These are phyloP conservation scores for Cololabis saira DNA, from an alignment of 2,113 vertebrate species.

Conservation along the genomic window DNA sequence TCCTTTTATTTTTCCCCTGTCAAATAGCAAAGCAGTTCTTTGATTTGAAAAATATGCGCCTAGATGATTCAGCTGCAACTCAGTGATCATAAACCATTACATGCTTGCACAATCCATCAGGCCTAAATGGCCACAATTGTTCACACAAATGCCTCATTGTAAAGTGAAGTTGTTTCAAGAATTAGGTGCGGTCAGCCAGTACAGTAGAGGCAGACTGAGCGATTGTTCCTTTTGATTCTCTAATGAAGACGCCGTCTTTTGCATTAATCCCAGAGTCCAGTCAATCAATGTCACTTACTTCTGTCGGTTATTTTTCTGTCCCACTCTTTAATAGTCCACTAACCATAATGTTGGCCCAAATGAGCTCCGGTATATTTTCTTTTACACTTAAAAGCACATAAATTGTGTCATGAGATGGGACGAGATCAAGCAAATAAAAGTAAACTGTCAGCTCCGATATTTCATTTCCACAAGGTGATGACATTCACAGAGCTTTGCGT, in stretches of 20 bases:
- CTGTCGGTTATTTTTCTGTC: slow-evolving; percentile 1
- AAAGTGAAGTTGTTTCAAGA: slow-evolving; percentile 44
- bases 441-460: slow-evolving; percentile 32
- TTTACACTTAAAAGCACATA: slow-evolving; percentile 2
- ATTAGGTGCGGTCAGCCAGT: slow-evolving; percentile 63
- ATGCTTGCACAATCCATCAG: slow-evolving; percentile 53
- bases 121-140: slow-evolving; percentile 44
- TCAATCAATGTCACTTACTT: slow-evolving; percentile 1
- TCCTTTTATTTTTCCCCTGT: not conserved
- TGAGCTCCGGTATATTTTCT: slow-evolving; percentile 4
- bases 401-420: slow-evolving; percentile 27
- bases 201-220: slow-evolving; percentile 22
- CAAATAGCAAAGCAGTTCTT: slow-evolving; percentile 14
- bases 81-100: slow-evolving; percentile 73
- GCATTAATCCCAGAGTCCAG: slow-evolving; percentile 24
- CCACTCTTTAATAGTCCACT: not conserved
- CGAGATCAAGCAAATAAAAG: slow-evolving; percentile 24
- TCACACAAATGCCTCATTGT: slow-evolving; percentile 44
- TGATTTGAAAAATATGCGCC: slow-evolving; percentile 28
- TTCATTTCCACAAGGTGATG: slow-evolving; percentile 45
- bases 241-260: slow-evolving; percentile 21
- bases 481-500: slow-evolving; percentile 21
- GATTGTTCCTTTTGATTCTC: slow-evolving; percentile 35
- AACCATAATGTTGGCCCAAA: not conserved
- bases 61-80: slow-evolving; percentile 6